phyloP scores from a whole-genome alignment of 2,113 vertebrate species.

The Bujurquina vittata region DNA sequence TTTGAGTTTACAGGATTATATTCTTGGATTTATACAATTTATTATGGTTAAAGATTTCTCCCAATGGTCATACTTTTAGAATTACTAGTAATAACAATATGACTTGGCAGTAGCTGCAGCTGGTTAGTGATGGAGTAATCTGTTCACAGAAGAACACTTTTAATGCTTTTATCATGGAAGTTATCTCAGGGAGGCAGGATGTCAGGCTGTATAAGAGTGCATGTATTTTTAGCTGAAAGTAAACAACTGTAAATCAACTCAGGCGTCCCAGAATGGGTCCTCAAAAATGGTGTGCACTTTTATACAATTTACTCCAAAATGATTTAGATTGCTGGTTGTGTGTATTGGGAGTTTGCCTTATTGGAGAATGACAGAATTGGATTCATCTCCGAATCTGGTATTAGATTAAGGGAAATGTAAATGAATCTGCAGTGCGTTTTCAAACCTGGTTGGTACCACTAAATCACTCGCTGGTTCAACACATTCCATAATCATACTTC shows the following conservation, averaged over 20 bases:
- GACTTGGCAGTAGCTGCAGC: constrained; percentile 15
- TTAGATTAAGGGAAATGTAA: neutral
- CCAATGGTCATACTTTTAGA: neutral
- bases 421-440: neutral
- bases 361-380: constrained; percentile 16
- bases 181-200: constrained; percentile 51
- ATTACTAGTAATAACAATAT: constrained; percentile 36
- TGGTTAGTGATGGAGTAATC: constrained; percentile 25
- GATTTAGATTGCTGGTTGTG: constrained; percentile 10
- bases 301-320: constrained; percentile 36
- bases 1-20: constrained; percentile 8
- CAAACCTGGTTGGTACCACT: neutral
- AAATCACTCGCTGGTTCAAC: neutral
- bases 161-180: constrained; percentile 31
- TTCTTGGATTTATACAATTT: neutral
- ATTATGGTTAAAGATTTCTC: neutral
- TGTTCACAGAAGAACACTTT: constrained; percentile 46
- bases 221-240: constrained; percentile 63
- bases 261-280: constrained; percentile 21
- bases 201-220: constrained; percentile 24
- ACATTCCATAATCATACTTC: neutral
- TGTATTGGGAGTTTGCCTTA: constrained; percentile 1
- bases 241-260: constrained; percentile 53
- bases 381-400: neutral
- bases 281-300: constrained; percentile 59